Evolutionary conservation across 2,113 vertebrate genomes (phyloP), one percentile per base, ranked within the genome.

Genomic region (Gymnocephalus cernua): DNA sequence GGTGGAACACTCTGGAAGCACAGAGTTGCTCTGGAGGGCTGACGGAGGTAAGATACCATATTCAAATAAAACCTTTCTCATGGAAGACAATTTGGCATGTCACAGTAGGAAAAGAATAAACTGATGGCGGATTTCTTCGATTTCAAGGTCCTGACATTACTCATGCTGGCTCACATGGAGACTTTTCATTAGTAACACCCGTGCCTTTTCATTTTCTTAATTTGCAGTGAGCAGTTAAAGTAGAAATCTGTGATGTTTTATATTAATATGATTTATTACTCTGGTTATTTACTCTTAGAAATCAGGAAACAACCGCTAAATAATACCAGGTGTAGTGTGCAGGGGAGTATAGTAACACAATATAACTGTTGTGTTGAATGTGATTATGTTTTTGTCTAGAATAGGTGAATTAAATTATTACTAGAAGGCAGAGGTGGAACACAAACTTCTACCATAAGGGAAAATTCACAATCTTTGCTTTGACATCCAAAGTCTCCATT

Each of bases 1-100:
- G 70, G 98, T 99, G 90, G 98, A 99, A 83, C 96, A 99, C 21
- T 47, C 95, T 0, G 97, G 97, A 63, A 98, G 97, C 94, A 97
- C 96, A 0, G 98, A 99, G 85, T 97, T 97, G 0, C 95, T 99
- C 29, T 99, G 97, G 97, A 98, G 96, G 88, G 87, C 93, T 4
- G 95, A 95, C 3, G 41, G 88, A 73, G 93, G 93, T 94, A 27
- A 66, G 58, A 66, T 0, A 4, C 29, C 4, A 4, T n/a, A n/a
- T n/a, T n/a, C n/a, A 32, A 23, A 45, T 16, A 8, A 21, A 50
- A 65, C 7, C 35, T 9, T 14, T 32, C 27, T 12, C 15, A 59
- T 41, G 16, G 10, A 25, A 25, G 32, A 51, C 6, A 51, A 45
- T 41, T 21, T 59, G 19, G 23, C 27, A 21, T 14, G 4, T 56